Evolutionary conservation across 2,113 vertebrate genomes (phyloP).

Genomic region (Megaceryle maxima): DNA sequence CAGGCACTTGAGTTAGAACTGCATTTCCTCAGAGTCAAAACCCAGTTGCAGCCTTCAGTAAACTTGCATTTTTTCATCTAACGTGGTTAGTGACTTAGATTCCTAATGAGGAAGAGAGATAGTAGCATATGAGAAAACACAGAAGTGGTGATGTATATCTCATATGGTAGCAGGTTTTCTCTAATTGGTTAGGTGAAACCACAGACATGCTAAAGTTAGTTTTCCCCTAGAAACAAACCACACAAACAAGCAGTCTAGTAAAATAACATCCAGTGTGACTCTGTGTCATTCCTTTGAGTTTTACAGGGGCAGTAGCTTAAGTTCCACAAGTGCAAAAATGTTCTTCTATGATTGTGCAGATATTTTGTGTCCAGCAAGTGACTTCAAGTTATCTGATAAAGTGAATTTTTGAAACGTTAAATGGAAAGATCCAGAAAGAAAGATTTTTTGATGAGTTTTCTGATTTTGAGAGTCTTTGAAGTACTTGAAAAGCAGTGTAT

Average conservation of each 20-base stretch:
- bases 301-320: background rate
- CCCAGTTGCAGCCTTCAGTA: background rate
- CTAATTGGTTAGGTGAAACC: background rate
- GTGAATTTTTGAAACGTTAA: background rate
- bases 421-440: background rate
- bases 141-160: background rate
- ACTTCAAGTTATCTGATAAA: background rate
- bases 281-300: background rate
- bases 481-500: slow-evolving; percentile 25
- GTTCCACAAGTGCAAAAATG: background rate
- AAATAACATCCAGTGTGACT: background rate
- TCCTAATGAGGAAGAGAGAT: background rate
- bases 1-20: slow-evolving; percentile 17
- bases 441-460: slow-evolving; percentile 1
- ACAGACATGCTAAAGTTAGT: background rate
- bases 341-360: background rate
- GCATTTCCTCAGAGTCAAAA: slow-evolving; percentile 7
- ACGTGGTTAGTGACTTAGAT: background rate
- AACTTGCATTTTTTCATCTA: slow-evolving; percentile 33
- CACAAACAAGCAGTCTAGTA: background rate
- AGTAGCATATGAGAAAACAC: background rate
- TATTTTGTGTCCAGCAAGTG: background rate
- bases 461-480: slow-evolving; percentile 6
- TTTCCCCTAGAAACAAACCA: background rate
- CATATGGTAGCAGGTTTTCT: background rate